A percentile compares a stretch with the other conserved stretches of the same genome.
These are phyloP conservation scores for Nothocercus nigrocapillus DNA, from an alignment of 2,113 vertebrate species.

Conservation along the genomic window DNA sequence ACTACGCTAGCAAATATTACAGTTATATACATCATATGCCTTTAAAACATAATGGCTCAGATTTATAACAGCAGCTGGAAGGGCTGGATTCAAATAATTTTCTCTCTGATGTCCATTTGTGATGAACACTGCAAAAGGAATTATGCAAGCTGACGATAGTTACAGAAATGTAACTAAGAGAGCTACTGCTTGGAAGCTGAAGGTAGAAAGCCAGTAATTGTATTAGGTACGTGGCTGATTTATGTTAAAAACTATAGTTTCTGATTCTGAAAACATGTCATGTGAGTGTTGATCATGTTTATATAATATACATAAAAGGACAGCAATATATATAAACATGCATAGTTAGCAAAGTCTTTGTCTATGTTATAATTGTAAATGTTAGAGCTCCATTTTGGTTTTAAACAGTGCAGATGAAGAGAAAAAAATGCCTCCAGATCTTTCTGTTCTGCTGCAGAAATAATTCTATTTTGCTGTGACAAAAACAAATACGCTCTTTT, in stretches of 20 bases:
- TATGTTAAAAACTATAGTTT: neutral
- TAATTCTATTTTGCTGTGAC: constrained; percentile 1
- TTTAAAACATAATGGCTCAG: neutral
- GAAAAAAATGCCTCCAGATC: neutral
- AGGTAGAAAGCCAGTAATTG: constrained; percentile 71
- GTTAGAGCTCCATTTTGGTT: neutral
- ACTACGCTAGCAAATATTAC: neutral
- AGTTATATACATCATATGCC: neutral
- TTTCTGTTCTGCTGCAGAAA: constrained; percentile 18
- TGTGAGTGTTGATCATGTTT: neutral
- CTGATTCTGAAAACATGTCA: neutral
- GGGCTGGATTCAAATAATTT: neutral
- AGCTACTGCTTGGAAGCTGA: constrained; percentile 80
- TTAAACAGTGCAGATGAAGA: neutral
- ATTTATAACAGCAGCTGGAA: neutral
- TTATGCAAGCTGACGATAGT: constrained; percentile 77
- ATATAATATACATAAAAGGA: neutral
- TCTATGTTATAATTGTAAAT: neutral
- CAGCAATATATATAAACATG: neutral
- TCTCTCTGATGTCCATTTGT: constrained; percentile 79
- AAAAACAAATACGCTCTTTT: constrained; percentile 26
- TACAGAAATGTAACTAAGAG: constrained; percentile 76
- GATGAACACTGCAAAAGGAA: constrained; percentile 84
- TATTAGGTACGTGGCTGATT: neutral
- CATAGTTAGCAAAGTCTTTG: neutral